phyloP scores from a whole-genome alignment of 2,113 vertebrate species.

The Picathartes gymnocephalus region DNA sequence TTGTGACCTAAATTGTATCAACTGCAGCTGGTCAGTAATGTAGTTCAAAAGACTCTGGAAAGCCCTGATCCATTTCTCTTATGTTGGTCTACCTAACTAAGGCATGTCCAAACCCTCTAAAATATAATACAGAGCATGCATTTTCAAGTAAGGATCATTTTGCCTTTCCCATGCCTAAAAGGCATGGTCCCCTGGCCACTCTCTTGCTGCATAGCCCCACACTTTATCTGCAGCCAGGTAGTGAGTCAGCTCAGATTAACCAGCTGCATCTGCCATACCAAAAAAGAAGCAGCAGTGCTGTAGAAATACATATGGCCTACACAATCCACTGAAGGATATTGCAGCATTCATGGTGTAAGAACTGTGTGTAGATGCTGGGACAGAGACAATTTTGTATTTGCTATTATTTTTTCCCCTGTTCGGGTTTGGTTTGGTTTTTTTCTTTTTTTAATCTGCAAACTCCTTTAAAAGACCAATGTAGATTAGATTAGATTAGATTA shows the following conservation, averaged over 20 bases:
- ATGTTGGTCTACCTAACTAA: background rate
- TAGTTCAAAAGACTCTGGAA: background rate
- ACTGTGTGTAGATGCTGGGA: too few species aligned
- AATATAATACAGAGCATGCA: background rate
- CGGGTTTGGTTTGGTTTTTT: background rate
- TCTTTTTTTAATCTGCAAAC: background rate
- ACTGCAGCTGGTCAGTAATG: background rate
- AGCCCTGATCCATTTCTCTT: background rate
- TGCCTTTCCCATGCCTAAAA: background rate
- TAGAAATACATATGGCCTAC: rapidly evolving
- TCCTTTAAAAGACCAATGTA: background rate
- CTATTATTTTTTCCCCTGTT: background rate
- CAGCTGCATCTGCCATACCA: too few species aligned
- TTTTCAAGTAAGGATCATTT: background rate
- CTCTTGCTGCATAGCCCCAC: rapidly evolving
- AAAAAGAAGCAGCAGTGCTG: background rate
- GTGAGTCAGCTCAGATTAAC: background rate
- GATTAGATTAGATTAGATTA: too few species aligned
- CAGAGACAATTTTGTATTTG: background rate
- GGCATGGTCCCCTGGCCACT: background rate
- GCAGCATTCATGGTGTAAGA: background rate
- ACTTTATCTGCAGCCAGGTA: background rate
- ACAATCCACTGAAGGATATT: background rate
- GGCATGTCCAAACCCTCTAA: background rate
- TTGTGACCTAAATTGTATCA: background rate